Evolutionary conservation across 2,113 vertebrate genomes (phyloP), one percentile per base, ranked within the genome.

Genomic region (Petrocephalus microphthalmus): DNA sequence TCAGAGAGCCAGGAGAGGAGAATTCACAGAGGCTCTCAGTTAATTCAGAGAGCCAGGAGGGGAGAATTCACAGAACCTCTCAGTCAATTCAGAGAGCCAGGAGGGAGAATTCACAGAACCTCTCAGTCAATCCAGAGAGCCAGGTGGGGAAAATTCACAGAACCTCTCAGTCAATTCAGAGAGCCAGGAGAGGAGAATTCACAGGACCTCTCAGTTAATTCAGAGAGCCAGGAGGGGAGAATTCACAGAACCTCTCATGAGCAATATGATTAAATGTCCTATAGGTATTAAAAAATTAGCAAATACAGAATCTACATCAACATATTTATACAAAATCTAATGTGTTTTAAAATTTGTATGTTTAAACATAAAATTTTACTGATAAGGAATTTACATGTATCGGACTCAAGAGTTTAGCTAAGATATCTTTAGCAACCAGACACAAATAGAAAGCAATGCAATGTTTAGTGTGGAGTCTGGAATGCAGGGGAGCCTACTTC

Each of bases 361-460:
- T 78, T 78, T 1, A 15, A 42, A 15, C 5, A 3, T 78, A 19
- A 78, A 42, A 42, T 78, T 78, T 42, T 78, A 78, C 33, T 19
- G 29, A 42, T 37, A 3, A 37, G 33, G 29, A 33, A 11, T 83
- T n/a, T 52, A 49, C 47, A 60, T 54, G 29, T 51, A 10, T 37
- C n/a, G 25, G 25, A 88, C 74, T 82, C 87, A 22, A 2, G 47
- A 74, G 29, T 57, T 78, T 78, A 53, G 25, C 51, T 78, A 47
- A 8, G 17, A 52, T 51, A 57, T 89, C 81, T 89, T 67, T 51
- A 85, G 47, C 2, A 29, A 33, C 29, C 49, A 25, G 84, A 29
- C 84, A 81, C 45, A 89, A 83, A 88, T 57, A 57, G 87, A 37
- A 85, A 85, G 83, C 83, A 85, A 88, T 85, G 82, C 57, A 37